Evolutionary conservation across 2,113 vertebrate genomes (phyloP).

Genomic region (Tyrannus savana): DNA sequence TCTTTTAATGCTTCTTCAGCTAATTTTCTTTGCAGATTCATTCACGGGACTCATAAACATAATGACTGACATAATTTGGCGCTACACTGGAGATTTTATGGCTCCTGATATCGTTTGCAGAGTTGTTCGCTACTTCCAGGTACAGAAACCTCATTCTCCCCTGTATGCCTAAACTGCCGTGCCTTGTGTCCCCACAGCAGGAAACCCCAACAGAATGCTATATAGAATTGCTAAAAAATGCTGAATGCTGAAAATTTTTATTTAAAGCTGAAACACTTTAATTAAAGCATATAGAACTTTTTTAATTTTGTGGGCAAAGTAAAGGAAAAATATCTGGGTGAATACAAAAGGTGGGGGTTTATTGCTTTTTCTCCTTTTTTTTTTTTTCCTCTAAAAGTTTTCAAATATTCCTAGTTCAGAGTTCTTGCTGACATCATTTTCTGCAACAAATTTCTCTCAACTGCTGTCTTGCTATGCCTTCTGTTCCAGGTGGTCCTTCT

Average conservation of each 20-base stretch:
- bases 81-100: conserved; percentile 79
- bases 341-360: not conserved
- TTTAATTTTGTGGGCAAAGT: not conserved
- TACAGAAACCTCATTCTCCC: not conserved
- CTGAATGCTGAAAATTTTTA: not conserved
- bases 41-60: conserved; percentile 79
- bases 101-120: conserved; percentile 77
- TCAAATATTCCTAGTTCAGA: not conserved
- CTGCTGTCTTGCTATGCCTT: not conserved
- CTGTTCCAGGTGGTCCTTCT: conserved; percentile 78
- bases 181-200: not conserved
- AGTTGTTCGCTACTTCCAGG: conserved; percentile 76
- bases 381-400: not conserved
- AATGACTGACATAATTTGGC: conserved; percentile 80
- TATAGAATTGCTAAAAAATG: not conserved
- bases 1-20: not conserved
- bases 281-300: not conserved
- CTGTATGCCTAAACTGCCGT: fast-evolving
- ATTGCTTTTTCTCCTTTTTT: not conserved
- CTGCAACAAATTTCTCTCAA: not conserved
- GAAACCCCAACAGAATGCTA: not conserved
- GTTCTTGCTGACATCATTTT: not conserved
- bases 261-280: not conserved
- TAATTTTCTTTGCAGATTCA: conserved; percentile 61
- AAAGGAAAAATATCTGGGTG: not conserved